These are phyloP conservation scores for Tenebrio molitor DNA, from an alignment of 1,140 invertebrate genomes.

Conservation along the genomic window DNA sequence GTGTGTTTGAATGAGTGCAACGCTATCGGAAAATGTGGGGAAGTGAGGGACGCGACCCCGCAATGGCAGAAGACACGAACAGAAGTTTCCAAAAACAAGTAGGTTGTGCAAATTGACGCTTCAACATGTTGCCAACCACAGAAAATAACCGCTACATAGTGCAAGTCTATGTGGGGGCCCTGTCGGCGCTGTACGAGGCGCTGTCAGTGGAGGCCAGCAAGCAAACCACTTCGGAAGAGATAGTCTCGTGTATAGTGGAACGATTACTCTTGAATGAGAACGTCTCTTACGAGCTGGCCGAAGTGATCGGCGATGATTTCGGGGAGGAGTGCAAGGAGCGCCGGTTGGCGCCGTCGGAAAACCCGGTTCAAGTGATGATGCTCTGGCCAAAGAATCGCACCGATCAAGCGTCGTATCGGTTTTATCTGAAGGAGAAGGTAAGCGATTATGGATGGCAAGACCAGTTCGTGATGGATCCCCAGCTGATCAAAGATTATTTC, in stretches of 20 bases:
- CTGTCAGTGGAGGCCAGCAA: slow-evolving; percentile 93
- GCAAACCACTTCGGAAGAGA: slow-evolving; percentile 90
- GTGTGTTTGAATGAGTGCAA: neutral
- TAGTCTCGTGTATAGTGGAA: slow-evolving; percentile 88
- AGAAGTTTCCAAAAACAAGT: neutral
- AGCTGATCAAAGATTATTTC: slow-evolving; percentile 91
- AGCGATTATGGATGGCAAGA: slow-evolving; percentile 84
- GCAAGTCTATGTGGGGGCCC: slow-evolving; percentile 91
- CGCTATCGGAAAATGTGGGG: neutral
- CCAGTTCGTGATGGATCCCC: slow-evolving; percentile 89
- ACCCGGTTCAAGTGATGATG: slow-evolving; percentile 92
- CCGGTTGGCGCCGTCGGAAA: slow-evolving; percentile 85
- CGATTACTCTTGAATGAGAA: slow-evolving; percentile 78
- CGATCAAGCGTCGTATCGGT: slow-evolving; percentile 71
- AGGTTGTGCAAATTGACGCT: neutral
- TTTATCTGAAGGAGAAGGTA: slow-evolving; percentile 86
- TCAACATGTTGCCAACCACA: slow-evolving; percentile 52
- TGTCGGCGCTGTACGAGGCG: slow-evolving; percentile 91
- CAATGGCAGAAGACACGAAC: no score
- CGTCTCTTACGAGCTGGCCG: slow-evolving; percentile 88
- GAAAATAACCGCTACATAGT: slow-evolving; percentile 70
- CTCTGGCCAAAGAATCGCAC: slow-evolving; percentile 87
- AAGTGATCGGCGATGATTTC: slow-evolving; percentile 87
- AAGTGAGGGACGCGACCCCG: neutral
- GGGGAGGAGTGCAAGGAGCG: slow-evolving; percentile 94